Conservation (phyloP, 2,113 vertebrate species). For the Lichenostomus cassidix region DNA sequence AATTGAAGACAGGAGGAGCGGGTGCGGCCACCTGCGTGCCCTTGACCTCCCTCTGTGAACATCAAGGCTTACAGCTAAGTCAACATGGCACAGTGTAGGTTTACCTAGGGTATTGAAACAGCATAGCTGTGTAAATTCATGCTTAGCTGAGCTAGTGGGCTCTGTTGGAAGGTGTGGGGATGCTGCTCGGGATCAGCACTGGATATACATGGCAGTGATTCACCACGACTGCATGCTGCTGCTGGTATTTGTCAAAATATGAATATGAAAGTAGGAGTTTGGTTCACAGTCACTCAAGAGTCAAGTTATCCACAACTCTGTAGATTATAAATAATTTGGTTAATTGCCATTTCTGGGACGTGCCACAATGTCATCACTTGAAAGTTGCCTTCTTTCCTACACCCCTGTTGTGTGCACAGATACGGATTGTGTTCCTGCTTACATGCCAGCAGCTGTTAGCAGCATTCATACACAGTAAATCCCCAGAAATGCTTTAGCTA, state of each 20-base stretch:
- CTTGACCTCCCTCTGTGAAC: background rate
- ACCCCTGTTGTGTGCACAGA: background rate
- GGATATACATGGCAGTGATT: background rate
- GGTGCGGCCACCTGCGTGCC: background rate
- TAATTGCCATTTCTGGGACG: background rate
- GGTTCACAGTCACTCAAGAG: background rate
- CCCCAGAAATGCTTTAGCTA: background rate
- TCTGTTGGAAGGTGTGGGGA: background rate
- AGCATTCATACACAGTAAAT: background rate
- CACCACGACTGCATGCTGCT: background rate
- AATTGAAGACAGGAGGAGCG: accelerated
- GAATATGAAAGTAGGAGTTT: background rate
- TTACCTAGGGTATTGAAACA: background rate
- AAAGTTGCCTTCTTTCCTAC: background rate
- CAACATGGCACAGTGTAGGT: background rate
- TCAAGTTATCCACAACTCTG: background rate
- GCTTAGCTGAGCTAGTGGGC: background rate
- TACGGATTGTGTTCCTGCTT: background rate
- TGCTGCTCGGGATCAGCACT: background rate
- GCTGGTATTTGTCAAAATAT: background rate
- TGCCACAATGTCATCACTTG: background rate
- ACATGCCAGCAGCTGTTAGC: background rate
- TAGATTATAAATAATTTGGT: background rate
- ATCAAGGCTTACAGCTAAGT: background rate
- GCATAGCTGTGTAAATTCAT: background rate